These are phyloP conservation scores for Menidia beryllina DNA, from an alignment of 2,113 vertebrate species.

Conservation along the genomic window DNA sequence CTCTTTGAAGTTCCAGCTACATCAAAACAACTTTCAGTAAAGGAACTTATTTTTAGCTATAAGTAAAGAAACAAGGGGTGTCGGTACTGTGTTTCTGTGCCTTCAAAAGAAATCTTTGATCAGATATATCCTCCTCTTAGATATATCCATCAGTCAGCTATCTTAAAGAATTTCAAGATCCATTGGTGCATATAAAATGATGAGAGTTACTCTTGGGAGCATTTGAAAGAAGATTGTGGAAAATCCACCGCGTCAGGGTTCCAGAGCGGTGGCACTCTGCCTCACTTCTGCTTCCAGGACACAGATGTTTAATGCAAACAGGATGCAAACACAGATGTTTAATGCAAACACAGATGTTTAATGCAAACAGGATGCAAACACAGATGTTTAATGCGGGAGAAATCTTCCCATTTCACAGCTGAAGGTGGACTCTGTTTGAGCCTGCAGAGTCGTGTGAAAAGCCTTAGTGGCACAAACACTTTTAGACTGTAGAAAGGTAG, in stretches of 20 bases:
- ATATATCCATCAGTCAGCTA: background rate
- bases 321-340: no score
- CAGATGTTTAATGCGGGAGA: no score
- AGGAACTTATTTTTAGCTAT: no score
- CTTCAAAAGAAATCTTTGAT: conserved; percentile 2
- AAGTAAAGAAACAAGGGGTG: no score
- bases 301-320: background rate
- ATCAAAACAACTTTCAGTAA: no score
- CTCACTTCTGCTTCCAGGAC: conserved; percentile 35
- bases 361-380: no score
- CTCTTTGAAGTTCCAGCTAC: no score
- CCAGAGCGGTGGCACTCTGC: conserved; percentile 14
- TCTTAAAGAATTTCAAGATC: background rate
- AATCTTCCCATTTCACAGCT: no score
- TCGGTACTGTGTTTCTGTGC: background rate
- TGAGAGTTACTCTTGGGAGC: conserved; percentile 32
- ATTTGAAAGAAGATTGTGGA: conserved; percentile 22
- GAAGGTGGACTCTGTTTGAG: background rate
- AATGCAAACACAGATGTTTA: no score
- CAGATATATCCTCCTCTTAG: background rate
- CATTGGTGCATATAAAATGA: background rate
- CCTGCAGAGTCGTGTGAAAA: background rate
- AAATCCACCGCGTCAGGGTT: conserved; percentile 43
- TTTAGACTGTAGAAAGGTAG: no score
- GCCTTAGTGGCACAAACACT: background rate